These are phyloP conservation scores for Cirrhinus mrigala DNA, from an alignment of 2,797 vertebrate genomes.

Conservation along the genomic window DNA sequence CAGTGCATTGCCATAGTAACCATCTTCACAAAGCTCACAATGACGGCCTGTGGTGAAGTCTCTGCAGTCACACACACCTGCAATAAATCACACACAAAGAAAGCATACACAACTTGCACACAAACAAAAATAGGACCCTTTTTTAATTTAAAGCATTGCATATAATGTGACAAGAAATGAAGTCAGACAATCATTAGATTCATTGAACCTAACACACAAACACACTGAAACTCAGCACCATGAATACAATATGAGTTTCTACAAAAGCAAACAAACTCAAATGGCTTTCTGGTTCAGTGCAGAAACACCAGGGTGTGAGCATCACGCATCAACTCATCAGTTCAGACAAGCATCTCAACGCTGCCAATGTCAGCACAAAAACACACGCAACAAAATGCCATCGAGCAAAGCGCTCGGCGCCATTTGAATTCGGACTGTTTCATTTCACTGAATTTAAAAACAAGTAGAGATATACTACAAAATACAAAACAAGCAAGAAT, in stretches of 20 bases:
- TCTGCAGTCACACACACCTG: constrained; percentile 87
- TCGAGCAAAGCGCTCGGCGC: constrained; percentile 19
- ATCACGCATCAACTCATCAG: constrained; percentile 2
- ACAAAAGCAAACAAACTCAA: constrained; percentile 22
- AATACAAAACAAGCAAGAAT: constrained; percentile 8
- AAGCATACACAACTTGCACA: constrained; percentile 19
- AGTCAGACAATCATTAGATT: constrained; percentile 16
- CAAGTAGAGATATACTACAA: constrained; percentile 21
- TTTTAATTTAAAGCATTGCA: background rate
- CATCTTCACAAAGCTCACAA: constrained; percentile 86
- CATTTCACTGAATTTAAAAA: constrained; percentile 9
- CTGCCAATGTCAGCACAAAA: constrained; percentile 6
- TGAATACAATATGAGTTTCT: constrained; percentile 26
- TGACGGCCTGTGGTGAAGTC: constrained; percentile 85
- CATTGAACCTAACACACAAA: background rate
- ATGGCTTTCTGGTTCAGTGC: background rate
- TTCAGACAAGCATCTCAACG: constrained; percentile 10
- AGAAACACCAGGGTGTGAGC: constrained; percentile 27
- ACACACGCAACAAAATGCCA: constrained; percentile 25
- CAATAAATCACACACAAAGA: constrained; percentile 46
- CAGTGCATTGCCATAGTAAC: constrained; percentile 90
- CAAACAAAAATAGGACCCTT: background rate
- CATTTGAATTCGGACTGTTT: constrained; percentile 42
- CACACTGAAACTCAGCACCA: constrained; percentile 38
- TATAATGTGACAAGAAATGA: background rate